A percentile compares a stretch with the other conserved stretches of the same genome.
Conservation (phyloP, 2,113 vertebrate genomes). For the Vimba vimba region DNA sequence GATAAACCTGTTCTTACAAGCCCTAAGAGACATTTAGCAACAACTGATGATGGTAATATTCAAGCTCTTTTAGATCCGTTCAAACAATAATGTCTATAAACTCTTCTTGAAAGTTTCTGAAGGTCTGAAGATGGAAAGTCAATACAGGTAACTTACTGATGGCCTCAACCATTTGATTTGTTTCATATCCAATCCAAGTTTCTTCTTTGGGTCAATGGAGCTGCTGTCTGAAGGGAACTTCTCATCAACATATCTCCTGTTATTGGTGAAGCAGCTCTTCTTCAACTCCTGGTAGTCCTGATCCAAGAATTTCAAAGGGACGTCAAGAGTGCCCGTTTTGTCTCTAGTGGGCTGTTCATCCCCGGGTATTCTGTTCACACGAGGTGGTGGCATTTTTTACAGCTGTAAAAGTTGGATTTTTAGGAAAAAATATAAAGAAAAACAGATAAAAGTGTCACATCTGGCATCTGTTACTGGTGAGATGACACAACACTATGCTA, state of each 20-base stretch:
- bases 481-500: not conserved
- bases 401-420: not conserved
- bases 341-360: conserved; percentile 52
- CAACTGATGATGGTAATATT: not conserved
- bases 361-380: conserved; percentile 65
- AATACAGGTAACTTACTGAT: conserved; percentile 42
- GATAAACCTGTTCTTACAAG: not conserved
- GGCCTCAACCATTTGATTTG: conserved; percentile 57
- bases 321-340: conserved; percentile 51
- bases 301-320: conserved; percentile 57
- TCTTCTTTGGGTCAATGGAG: conserved; percentile 62
- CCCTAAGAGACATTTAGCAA: not conserved
- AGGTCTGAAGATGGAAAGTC: not conserved
- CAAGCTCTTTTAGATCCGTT: not conserved
- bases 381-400: conserved; percentile 67
- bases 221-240: conserved; percentile 66
- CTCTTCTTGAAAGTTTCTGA: not conserved
- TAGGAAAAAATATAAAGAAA: not conserved
- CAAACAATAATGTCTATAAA: not conserved
- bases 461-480: not conserved
- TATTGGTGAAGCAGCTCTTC: conserved; percentile 32
- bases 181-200: conserved; percentile 25
- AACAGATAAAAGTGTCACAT: not conserved
- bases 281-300: conserved; percentile 66
- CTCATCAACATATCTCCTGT: conserved; percentile 55